These are phyloP conservation scores for Hartigia nigra DNA, from an alignment of 2,888 invertebrate genomes.

Conservation along the genomic window DNA sequence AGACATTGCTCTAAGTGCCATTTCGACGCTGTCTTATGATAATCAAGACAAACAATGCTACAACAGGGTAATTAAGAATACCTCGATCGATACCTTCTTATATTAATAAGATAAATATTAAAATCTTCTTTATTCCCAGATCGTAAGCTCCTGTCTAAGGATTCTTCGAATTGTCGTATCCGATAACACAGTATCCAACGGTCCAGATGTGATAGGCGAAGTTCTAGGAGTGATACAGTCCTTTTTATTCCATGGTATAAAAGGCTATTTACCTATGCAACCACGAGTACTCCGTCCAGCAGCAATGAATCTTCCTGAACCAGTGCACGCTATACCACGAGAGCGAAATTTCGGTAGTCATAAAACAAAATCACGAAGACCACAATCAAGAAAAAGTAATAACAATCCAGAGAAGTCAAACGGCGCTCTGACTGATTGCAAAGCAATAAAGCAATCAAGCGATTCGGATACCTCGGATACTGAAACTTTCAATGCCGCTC, in stretches of 20 bases:
- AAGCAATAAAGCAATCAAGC: conserved; percentile 42
- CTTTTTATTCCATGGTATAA: conserved; percentile 56
- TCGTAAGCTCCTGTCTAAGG: conserved; percentile 43
- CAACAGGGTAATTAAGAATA: conserved; percentile 41
- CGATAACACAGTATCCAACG: conserved; percentile 30
- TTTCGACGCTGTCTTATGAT: conserved; percentile 35
- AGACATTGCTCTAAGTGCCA: conserved; percentile 36
- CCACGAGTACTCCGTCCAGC: conserved; percentile 54
- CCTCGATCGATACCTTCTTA: conserved; percentile 15
- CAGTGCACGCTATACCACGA: conserved; percentile 44
- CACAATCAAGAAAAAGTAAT: conserved; percentile 34
- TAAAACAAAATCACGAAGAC: conserved; percentile 41
- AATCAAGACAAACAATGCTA: conserved; percentile 34
- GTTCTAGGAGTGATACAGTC: conserved; percentile 55
- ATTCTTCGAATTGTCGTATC: conserved; percentile 42
- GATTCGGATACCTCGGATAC: conserved; percentile 56
- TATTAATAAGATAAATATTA: conserved; percentile 13
- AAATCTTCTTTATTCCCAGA: conserved; percentile 40
- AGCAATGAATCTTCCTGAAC: conserved; percentile 60
- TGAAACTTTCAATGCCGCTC: conserved; percentile 37
- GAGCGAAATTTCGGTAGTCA: conserved; percentile 45
- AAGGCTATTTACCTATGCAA: conserved; percentile 41
- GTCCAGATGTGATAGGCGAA: conserved; percentile 49
- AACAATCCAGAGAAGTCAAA: conserved; percentile 21
- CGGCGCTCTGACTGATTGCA: conserved; percentile 11